A percentile compares a stretch with the other conserved stretches of the same genome.
Evolutionary conservation across 2,888 invertebrate genomes (phyloP).

Genomic region (Leptinotarsa peninsularis): DNA sequence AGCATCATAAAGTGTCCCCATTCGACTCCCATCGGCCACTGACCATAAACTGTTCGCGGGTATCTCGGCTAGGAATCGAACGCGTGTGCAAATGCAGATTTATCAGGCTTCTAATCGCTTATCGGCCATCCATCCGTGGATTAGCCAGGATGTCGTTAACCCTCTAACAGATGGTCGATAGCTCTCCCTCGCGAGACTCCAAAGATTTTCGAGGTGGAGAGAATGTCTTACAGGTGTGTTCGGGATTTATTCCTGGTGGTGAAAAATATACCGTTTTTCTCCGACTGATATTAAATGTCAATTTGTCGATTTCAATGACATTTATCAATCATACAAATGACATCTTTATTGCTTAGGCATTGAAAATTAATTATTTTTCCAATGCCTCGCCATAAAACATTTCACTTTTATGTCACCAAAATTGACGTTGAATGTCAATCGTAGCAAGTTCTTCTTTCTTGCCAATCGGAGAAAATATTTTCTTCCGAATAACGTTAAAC

Average conservation of each 20-base stretch:
- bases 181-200: neutral
- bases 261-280: too few species aligned
- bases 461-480: too few species aligned
- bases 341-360: too few species aligned
- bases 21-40: conserved; percentile 38
- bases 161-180: conserved; percentile 15
- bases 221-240: neutral
- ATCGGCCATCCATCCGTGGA: conserved; percentile 3
- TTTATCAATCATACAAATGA: neutral
- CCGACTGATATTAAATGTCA: neutral
- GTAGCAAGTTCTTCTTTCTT: too few species aligned
- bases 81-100: conserved; percentile 62
- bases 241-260: neutral
- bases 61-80: conserved; percentile 57
- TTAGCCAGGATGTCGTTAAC: conserved; percentile 10
- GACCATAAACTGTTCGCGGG: conserved; percentile 50
- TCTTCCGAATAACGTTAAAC: too few species aligned
- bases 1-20: conserved; percentile 50
- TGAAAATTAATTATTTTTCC: too few species aligned
- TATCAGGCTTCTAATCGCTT: conserved; percentile 60
- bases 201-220: neutral
- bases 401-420: too few species aligned
- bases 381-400: too few species aligned
- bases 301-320: neutral
- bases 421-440: too few species aligned